Percentiles rank a stretch among this genome's conserved stretches.
These are phyloP conservation scores for Drosophila sordidula DNA, from an alignment of 2,888 invertebrate species.

Conservation along the genomic window DNA sequence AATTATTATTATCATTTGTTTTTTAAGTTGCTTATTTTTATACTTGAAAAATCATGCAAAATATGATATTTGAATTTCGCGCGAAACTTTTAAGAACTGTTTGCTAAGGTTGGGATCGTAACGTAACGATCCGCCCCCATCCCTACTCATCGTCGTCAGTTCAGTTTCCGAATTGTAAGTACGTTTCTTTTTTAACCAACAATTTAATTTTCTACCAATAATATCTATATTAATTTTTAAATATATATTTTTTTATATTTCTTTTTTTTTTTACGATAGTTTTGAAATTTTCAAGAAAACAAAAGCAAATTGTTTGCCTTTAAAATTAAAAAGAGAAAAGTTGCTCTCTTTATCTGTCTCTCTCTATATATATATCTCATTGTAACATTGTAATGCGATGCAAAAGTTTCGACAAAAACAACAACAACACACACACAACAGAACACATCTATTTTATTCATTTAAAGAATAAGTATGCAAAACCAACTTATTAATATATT, in stretches of 20 bases:
- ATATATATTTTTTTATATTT: slow-evolving; percentile 30
- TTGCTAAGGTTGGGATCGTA: slow-evolving; percentile 51
- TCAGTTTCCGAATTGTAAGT: slow-evolving; percentile 83
- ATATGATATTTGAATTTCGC: slow-evolving; percentile 2
- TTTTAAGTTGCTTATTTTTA: slow-evolving; percentile 49
- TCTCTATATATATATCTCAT: slow-evolving; percentile 46
- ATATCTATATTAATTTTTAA: slow-evolving; percentile 41
- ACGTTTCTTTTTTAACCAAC: slow-evolving; percentile 74
- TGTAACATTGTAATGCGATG: slow-evolving; percentile 82
- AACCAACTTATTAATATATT: slow-evolving; percentile 67
- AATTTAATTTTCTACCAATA: slow-evolving; percentile 62
- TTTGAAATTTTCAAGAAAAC: slow-evolving; percentile 30
- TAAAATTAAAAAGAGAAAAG: slow-evolving; percentile 48
- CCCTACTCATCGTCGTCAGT: slow-evolving; percentile 70
- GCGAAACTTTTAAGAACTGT: slow-evolving; percentile 30
- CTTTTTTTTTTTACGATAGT: slow-evolving; percentile 32
- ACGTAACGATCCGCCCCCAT: slow-evolving; percentile 41
- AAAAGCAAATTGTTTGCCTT: slow-evolving; percentile 41
- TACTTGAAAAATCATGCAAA: slow-evolving; percentile 7
- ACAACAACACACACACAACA: slow-evolving; percentile 29
- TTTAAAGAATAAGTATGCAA: slow-evolving; percentile 68
- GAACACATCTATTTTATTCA: slow-evolving; percentile 56
- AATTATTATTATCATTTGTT: slow-evolving; percentile 47
- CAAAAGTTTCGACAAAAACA: slow-evolving; percentile 69
- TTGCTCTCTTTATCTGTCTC: slow-evolving; percentile 48